Conservation (phyloP, 2,888 invertebrate species). For the Hemicrepidius hirtus region DNA sequence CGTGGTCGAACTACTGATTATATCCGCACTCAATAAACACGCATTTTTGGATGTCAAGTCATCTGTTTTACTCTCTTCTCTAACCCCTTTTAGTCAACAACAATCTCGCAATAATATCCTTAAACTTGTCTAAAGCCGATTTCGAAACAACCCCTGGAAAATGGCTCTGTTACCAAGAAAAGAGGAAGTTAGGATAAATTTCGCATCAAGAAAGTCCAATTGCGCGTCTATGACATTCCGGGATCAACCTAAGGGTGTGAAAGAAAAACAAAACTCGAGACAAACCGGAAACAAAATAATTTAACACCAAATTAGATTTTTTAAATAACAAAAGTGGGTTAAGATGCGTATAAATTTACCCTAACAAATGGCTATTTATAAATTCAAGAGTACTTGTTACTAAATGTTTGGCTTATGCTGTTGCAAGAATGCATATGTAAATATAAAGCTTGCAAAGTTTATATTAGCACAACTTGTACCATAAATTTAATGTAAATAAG, state of each 20-base stretch:
- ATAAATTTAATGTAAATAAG: no score
- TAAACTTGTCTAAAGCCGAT: slow-evolving; percentile 7
- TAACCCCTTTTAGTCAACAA: slow-evolving; percentile 38
- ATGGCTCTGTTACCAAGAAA: slow-evolving; percentile 24
- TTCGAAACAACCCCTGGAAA: slow-evolving; percentile 26
- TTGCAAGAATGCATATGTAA: not conserved
- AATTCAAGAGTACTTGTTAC: not conserved
- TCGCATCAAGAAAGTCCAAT: slow-evolving; percentile 31
- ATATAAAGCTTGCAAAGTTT: not conserved
- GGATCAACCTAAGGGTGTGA: slow-evolving; percentile 29
- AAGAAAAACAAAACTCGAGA: not conserved
- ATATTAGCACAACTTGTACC: not conserved
- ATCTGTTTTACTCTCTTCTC: slow-evolving; percentile 45
- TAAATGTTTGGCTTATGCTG: not conserved
- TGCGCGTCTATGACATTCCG: slow-evolving; percentile 12
- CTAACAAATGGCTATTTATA: not conserved
- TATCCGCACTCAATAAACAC: slow-evolving; percentile 59
- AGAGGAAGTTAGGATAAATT: slow-evolving; percentile 24
- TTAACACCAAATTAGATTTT: slow-evolving; percentile 1
- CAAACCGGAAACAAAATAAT: slow-evolving; percentile 5
- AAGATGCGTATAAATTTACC: not conserved
- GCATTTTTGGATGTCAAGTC: slow-evolving; percentile 59
- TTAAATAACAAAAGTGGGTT: not conserved
- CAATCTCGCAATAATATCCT: slow-evolving; percentile 32
- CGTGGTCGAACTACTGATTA: slow-evolving; percentile 60